phyloP scores from a whole-genome alignment of 2,888 invertebrate genomes.

The Drepana falcataria region DNA sequence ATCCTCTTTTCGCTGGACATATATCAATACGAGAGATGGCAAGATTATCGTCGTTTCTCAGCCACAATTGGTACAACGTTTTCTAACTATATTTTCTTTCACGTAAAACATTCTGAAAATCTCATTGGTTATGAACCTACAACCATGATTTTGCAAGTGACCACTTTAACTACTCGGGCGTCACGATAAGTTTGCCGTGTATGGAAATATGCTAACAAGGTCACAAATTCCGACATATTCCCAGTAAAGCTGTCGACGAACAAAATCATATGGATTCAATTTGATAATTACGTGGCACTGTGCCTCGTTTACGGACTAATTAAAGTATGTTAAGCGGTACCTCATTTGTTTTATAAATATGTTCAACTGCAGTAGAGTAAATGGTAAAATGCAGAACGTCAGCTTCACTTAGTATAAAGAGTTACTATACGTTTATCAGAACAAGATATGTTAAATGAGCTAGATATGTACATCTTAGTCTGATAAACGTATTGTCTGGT shows the following conservation, averaged over 20 bases:
- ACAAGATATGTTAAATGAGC: no score
- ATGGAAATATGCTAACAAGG: background rate
- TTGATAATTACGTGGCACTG: slow-evolving; percentile 14
- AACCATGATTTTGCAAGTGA: no score
- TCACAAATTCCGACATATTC: background rate
- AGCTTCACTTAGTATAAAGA: slow-evolving; percentile 13
- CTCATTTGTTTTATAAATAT: slow-evolving; percentile 22
- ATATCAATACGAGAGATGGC: no score
- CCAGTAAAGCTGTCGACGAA: background rate
- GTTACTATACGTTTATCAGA: background rate
- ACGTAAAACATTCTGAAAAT: no score
- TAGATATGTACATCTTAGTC: no score
- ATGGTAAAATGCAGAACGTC: slow-evolving; percentile 20
- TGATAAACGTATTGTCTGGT: no score
- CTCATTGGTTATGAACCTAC: no score
- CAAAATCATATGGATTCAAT: slow-evolving; percentile 13
- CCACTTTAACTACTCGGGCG: no score
- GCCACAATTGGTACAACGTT: no score
- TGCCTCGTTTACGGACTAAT: slow-evolving; percentile 14
- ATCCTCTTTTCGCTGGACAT: no score
- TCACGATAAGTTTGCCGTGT: background rate
- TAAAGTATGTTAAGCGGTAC: slow-evolving; percentile 13
- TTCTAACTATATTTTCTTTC: no score
- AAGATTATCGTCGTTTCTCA: no score
- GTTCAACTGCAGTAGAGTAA: slow-evolving; percentile 17